Percentiles rank a stretch among this genome's conserved stretches.
phyloP scores from a whole-genome alignment of 2,888 invertebrate species.

The Thecophora atra region DNA sequence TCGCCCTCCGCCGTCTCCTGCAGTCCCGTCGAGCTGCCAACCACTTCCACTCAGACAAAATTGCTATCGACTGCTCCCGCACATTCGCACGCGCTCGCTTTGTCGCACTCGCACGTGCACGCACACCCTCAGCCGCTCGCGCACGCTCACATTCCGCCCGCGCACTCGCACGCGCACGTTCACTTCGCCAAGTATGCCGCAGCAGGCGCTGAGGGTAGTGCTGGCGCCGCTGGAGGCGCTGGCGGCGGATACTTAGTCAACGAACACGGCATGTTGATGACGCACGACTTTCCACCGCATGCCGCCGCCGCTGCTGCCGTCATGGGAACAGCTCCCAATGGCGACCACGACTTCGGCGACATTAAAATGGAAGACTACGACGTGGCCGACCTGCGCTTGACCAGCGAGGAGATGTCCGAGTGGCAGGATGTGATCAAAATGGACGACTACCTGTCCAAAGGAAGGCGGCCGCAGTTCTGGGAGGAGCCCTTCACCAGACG shows the following conservation, averaged over 20 bases:
- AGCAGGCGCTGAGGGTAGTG: neutral
- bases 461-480: slow-evolving; percentile 90
- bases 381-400: slow-evolving; percentile 57
- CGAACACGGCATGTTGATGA: slow-evolving; percentile 59
- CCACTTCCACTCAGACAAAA: slow-evolving; percentile 29
- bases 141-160: slow-evolving; percentile 36
- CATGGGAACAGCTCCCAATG: slow-evolving; percentile 36
- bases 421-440: slow-evolving; percentile 80
- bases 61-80: slow-evolving; percentile 8
- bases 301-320: slow-evolving; percentile 47
- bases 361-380: slow-evolving; percentile 60
- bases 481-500: slow-evolving; percentile 89
- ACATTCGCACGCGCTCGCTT: slow-evolving; percentile 32
- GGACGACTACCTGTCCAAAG: slow-evolving; percentile 86
- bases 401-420: slow-evolving; percentile 62
- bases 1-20: slow-evolving; percentile 28
- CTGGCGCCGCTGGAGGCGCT: neutral
- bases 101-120: slow-evolving; percentile 35
- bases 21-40: slow-evolving; percentile 3
- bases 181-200: slow-evolving; percentile 53
- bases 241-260: slow-evolving; percentile 55
- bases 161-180: slow-evolving; percentile 45
- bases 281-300: slow-evolving; percentile 55
- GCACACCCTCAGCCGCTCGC: slow-evolving; percentile 48
- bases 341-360: slow-evolving; percentile 52